Conservation (phyloP, 2,113 vertebrate species). For the Cephalopholis sonnerati region DNA sequence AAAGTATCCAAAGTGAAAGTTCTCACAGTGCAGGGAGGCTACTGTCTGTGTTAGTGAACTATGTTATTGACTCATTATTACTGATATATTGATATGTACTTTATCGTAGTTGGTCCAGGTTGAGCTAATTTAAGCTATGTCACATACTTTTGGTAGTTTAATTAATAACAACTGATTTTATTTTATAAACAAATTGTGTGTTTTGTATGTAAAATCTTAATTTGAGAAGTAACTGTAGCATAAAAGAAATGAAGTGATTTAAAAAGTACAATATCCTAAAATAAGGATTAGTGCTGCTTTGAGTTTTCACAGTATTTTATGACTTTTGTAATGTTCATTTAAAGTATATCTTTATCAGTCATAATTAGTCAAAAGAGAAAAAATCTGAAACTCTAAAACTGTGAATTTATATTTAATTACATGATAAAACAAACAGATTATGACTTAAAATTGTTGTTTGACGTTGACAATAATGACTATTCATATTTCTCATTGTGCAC, state of each 20-base stretch:
- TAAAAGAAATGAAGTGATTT: accelerated
- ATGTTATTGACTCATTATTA: no score
- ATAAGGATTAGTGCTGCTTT: background rate
- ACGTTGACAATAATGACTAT: background rate
- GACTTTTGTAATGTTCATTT: background rate
- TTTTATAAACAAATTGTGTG: background rate
- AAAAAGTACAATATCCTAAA: background rate
- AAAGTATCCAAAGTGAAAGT: no score
- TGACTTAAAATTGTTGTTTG: background rate
- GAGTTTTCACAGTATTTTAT: background rate
- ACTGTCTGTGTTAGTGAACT: no score
- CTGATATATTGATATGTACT: no score
- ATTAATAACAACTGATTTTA: background rate
- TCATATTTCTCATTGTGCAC: background rate
- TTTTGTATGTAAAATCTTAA: background rate
- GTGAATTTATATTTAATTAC: background rate
- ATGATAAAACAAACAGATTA: background rate
- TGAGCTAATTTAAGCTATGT: no score
- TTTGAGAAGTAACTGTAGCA: background rate
- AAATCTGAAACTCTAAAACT: background rate
- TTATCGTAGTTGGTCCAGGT: no score
- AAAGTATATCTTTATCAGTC: background rate
- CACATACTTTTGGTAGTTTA: background rate
- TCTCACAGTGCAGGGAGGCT: no score
- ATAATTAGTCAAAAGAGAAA: background rate